Evolutionary conservation across 2,888 invertebrate species (phyloP).

Genomic region (Pollenia angustigena): DNA sequence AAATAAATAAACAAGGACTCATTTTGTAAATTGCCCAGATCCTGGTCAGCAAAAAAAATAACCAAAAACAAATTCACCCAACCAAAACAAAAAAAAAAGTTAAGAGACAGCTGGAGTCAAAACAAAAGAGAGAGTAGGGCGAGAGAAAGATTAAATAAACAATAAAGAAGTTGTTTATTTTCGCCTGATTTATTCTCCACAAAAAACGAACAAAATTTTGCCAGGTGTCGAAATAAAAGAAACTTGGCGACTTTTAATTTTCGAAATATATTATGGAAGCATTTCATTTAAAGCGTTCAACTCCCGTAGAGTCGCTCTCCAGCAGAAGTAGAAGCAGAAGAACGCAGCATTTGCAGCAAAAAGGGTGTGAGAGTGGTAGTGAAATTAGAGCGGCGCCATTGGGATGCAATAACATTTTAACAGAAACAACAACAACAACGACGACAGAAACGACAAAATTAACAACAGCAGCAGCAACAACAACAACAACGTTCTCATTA

Average conservation of each 20-base stretch:
- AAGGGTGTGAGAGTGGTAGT: slow-evolving; percentile 27
- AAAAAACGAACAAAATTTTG: slow-evolving; percentile 26
- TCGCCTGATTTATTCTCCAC: not conserved
- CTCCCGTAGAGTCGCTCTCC: slow-evolving; percentile 76
- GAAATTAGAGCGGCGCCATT: slow-evolving; percentile 46
- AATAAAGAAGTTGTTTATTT: slow-evolving; percentile 14
- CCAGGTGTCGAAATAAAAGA: slow-evolving; percentile 55
- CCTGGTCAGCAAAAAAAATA: slow-evolving; percentile 1
- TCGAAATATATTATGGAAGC: slow-evolving; percentile 81
- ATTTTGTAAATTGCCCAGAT: slow-evolving; percentile 38
- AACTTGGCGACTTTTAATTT: slow-evolving; percentile 74
- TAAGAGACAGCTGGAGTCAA: not conserved
- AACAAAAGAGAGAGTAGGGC: not conserved
- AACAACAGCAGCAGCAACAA: not conserved
- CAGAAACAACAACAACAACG: slow-evolving; percentile 73
- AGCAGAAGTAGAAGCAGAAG: slow-evolving; percentile 38
- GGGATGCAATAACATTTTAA: slow-evolving; percentile 51
- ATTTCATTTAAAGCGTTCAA: slow-evolving; percentile 79
- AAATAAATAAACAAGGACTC: slow-evolving; percentile 58
- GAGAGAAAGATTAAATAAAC: slow-evolving; percentile 19
- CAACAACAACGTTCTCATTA: slow-evolving; percentile 20
- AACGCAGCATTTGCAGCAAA: slow-evolving; percentile 60
- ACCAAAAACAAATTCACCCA: not conserved
- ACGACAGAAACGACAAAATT: slow-evolving; percentile 47
- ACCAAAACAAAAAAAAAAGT: not conserved